Base-by-base conservation (phyloP, 2,888 invertebrate species). In the Aethes cnicana region DNA sequence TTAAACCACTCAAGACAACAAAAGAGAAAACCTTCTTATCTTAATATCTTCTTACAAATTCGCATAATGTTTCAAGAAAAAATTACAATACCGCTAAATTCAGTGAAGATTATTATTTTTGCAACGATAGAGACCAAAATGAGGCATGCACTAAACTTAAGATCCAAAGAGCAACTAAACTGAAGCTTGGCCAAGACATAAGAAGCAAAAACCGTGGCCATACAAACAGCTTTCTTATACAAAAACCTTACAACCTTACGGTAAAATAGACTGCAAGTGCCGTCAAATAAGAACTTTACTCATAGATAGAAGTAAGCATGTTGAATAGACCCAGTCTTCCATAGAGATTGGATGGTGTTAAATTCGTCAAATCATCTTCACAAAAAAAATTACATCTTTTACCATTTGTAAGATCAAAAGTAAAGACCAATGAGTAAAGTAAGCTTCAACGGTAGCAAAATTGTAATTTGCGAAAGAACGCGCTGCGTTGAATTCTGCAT, bases 111-210 rank as follows among this genome's bases (percentile, higher is more conserved):
- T n/a, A n/a, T n/a, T n/a, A n/a, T n/a, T n/a, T n/a, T n/a, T n/a
- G n/a, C n/a, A n/a, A n/a, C n/a, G n/a, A n/a, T n/a, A n/a, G n/a
- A 32, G 59, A 18, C 17, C 56, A 58, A 57, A 48, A 48, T 41
- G 41, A 25, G 25, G 49, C 87, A 87, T 87, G 88, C 87, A 84
- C 82, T 86, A 84, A 23, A 66, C 72, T 64, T 63, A 58, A 58
- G 62, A 60, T 57, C 54, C 58, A 64, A 68, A 64, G 63, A 58
- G 88, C 88, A 89, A 88, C 72, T 62, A 67, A 87, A 86, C 68
- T 55, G 26, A 85, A 89, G 87, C 87, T 73, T 62, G 77, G 86
- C 87, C 85, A 87, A 87, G 82, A 81, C 81, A 84, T 68, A 80
- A 82, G 74, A 87, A 88, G 86, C 86, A 64, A 77, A 70, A 73